Conservation (phyloP, 92 coral and sea anemone species). For the Plumapathes pennacea region DNA sequence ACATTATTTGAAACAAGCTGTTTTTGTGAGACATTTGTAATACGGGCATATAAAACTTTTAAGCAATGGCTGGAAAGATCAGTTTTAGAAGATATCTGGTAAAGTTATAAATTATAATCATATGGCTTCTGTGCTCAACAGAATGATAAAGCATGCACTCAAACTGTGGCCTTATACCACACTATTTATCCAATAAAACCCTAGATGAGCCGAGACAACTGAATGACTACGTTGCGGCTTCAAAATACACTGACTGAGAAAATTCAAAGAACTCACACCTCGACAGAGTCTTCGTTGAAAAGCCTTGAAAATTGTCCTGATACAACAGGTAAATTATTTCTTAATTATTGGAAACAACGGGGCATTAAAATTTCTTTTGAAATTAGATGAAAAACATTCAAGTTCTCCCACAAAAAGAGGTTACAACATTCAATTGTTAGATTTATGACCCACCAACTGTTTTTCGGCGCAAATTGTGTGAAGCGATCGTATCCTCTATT, state of each 20-base stretch:
- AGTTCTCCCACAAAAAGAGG: neutral
- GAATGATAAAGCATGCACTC: neutral
- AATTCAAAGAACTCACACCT: too few species aligned
- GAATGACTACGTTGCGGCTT: too few species aligned
- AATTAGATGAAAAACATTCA: too few species aligned
- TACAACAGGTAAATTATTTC: neutral
- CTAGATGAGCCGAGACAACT: too few species aligned
- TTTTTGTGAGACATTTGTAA: neutral
- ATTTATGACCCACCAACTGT: conserved; percentile 57
- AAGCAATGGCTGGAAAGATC: neutral
- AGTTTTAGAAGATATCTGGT: neutral
- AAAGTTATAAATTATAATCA: neutral
- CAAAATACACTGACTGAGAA: too few species aligned
- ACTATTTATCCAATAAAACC: too few species aligned
- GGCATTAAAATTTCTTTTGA: neutral
- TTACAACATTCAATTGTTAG: neutral
- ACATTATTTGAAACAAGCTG: neutral
- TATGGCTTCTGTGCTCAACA: neutral
- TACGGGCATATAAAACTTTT: neutral
- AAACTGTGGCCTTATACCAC: too few species aligned
- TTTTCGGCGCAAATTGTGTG: conserved; percentile 93
- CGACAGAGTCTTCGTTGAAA: neutral
- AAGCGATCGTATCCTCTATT: conserved; percentile 96
- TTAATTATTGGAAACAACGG: neutral
- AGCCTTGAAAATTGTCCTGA: neutral